A percentile compares a stretch with the other conserved stretches of the same genome.
Conservation (phyloP, 2,888 invertebrate genomes). For the Tricholauxania praeusta region DNA sequence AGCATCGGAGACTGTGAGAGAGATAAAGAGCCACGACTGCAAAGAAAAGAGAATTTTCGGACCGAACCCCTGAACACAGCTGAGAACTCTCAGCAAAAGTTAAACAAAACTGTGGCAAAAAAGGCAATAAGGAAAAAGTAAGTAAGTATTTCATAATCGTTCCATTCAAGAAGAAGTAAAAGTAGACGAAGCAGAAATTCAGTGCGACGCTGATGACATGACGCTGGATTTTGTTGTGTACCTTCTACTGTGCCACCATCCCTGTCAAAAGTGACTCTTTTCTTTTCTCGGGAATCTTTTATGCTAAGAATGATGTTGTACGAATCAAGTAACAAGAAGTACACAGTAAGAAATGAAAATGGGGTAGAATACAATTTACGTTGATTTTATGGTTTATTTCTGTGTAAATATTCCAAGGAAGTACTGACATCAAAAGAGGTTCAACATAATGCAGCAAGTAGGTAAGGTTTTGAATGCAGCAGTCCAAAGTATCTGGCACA, state of each 20-base stretch:
- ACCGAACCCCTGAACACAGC: not conserved
- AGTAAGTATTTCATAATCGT: slow-evolving; percentile 26
- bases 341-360: not conserved
- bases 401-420: not conserved
- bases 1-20: no score
- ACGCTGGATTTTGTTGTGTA: slow-evolving; percentile 3
- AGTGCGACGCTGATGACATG: no score
- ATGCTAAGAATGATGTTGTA: not conserved
- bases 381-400: no score
- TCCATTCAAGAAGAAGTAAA: slow-evolving; percentile 12
- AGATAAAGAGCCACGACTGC: not conserved
- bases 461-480: not conserved
- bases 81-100: not conserved
- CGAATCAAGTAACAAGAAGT: not conserved
- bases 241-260: not conserved
- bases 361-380: no score
- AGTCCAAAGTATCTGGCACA: not conserved
- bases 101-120: not conserved
- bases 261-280: not conserved
- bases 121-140: not conserved
- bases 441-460: not conserved
- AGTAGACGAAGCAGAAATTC: not conserved
- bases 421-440: no score
- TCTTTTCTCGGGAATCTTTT: not conserved
- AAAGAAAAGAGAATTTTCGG: not conserved